A percentile compares a stretch with the other conserved stretches of the same genome.
Conservation (phyloP, 2,888 invertebrate species). For the Stenotaenia linearis region DNA sequence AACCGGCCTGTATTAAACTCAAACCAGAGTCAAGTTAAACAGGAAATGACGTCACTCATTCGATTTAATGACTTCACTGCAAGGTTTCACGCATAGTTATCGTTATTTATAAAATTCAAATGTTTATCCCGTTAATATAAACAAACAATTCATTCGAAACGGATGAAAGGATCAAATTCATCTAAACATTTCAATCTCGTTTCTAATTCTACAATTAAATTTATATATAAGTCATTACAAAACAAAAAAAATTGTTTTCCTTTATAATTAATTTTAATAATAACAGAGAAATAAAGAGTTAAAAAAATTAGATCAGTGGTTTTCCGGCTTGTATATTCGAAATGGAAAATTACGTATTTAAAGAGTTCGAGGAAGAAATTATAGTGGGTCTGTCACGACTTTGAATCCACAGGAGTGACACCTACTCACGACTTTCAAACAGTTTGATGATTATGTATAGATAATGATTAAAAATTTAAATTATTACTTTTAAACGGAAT, state of each 20-base stretch:
- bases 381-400: background rate
- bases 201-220: background rate
- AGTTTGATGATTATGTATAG: background rate
- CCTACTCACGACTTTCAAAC: conserved; percentile 5
- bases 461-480: conserved; percentile 1
- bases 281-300: background rate
- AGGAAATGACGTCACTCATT: background rate
- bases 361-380: background rate
- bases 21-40: background rate
- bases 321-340: background rate
- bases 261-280: background rate
- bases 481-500: background rate
- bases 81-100: background rate
- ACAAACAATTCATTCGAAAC: background rate
- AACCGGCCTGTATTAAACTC: background rate
- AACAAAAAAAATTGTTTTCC: too few species aligned
- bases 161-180: conserved; percentile 1
- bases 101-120: background rate
- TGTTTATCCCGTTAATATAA: background rate
- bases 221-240: too few species aligned
- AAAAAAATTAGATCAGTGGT: background rate
- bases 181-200: background rate
- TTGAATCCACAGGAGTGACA: background rate
- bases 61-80: background rate
- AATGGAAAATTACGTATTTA: background rate